Evolutionary conservation across 2,888 invertebrate genomes (phyloP).

Genomic region (Mechanitis mazaeus): DNA sequence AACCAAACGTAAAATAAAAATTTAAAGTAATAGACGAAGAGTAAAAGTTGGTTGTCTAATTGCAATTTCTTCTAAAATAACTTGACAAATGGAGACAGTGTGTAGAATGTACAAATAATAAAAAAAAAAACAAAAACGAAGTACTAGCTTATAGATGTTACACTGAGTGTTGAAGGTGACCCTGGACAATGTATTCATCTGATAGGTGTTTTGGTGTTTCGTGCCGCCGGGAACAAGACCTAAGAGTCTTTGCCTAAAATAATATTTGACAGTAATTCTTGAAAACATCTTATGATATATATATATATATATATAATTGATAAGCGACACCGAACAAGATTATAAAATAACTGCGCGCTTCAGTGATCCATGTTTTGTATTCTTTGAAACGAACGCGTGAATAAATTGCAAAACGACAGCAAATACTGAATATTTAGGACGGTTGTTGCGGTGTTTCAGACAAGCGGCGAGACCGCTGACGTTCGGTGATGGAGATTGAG

Average conservation of each 20-base stretch:
- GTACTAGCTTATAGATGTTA: too few species aligned
- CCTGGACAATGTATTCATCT: too few species aligned
- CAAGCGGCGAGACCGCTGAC: not conserved
- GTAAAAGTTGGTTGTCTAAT: not conserved
- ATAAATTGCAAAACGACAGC: constrained; percentile 18
- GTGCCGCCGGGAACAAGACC: too few species aligned
- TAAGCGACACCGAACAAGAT: constrained; percentile 10
- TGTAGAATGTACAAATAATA: too few species aligned
- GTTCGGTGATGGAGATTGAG: not conserved
- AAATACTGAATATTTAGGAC: constrained; percentile 12
- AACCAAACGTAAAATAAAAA: not conserved
- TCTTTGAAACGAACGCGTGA: constrained; percentile 22
- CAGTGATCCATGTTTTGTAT: constrained; percentile 19
- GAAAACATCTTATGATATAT: not conserved
- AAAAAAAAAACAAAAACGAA: too few species aligned
- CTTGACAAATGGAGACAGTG: too few species aligned
- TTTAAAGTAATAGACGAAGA: not conserved
- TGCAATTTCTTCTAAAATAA: not conserved
- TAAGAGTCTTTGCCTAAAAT: too few species aligned
- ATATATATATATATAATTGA: constrained; percentile 12
- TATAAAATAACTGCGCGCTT: constrained; percentile 20
- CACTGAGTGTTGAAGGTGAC: too few species aligned
- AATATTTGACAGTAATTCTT: too few species aligned
- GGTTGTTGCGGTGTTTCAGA: not conserved
- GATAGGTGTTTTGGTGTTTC: too few species aligned